Percentiles rank a stretch among this genome's conserved stretches.
Evolutionary conservation across 2,888 invertebrate genomes (phyloP).

Genomic region (Zaprionus obscuricornis): DNA sequence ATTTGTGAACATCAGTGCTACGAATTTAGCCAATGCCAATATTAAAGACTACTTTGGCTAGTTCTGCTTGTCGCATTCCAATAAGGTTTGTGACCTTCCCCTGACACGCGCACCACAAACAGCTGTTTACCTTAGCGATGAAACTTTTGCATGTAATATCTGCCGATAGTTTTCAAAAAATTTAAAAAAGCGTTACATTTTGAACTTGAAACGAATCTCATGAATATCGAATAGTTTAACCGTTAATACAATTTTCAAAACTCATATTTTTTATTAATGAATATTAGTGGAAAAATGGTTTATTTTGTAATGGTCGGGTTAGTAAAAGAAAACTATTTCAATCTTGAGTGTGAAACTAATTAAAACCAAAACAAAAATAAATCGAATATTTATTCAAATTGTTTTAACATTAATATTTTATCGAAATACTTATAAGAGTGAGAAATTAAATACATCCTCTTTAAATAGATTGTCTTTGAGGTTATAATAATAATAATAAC

Average conservation of each 20-base stretch:
- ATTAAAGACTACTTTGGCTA: slow-evolving; percentile 27
- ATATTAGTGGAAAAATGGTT: too few relatives aligned
- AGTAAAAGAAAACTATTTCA: too few relatives aligned
- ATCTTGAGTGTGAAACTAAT: too few relatives aligned
- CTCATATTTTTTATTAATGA: too few relatives aligned
- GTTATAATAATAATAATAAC: background rate
- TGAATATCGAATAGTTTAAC: too few relatives aligned
- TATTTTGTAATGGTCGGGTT: too few relatives aligned
- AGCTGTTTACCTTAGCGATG: slow-evolving; percentile 59
- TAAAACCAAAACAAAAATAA: background rate
- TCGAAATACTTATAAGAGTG: background rate
- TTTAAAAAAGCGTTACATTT: slow-evolving; percentile 16
- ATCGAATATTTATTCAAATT: background rate
- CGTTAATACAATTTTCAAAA: too few relatives aligned
- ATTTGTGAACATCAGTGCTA: too few relatives aligned
- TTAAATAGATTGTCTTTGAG: background rate
- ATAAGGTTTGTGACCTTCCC: slow-evolving; percentile 67
- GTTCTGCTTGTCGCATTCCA: slow-evolving; percentile 49
- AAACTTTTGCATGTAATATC: slow-evolving; percentile 8
- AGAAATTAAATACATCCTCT: background rate
- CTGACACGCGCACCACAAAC: slow-evolving; percentile 42
- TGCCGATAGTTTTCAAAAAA: slow-evolving; percentile 39
- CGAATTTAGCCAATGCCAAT: too few relatives aligned
- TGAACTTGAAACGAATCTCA: background rate
- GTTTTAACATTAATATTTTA: background rate